These are phyloP conservation scores for Imbricaverruca yamaguchii DNA, from an alignment of 2,888 invertebrate species.

Conservation along the genomic window DNA sequence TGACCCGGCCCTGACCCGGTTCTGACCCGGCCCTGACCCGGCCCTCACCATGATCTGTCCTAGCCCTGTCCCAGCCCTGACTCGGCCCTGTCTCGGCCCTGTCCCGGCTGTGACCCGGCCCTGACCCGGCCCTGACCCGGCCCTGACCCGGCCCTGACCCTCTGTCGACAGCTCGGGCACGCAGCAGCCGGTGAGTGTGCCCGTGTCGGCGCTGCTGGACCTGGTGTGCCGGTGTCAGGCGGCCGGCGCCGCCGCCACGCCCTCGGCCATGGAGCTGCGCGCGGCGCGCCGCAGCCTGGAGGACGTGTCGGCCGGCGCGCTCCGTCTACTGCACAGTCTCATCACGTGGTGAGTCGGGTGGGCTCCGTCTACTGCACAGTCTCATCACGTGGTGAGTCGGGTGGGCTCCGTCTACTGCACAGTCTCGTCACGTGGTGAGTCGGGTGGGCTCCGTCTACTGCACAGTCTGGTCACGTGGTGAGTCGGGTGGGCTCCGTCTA, in stretches of 20 bases:
- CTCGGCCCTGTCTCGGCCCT: too few species aligned
- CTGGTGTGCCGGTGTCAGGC: neutral
- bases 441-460: conserved; percentile 26
- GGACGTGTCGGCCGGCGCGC: conserved; percentile 27
- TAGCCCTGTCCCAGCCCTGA: too few species aligned
- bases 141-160: too few species aligned
- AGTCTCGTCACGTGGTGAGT: conserved; percentile 32
- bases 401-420: conserved; percentile 26
- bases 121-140: too few species aligned
- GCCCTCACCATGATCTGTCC: too few species aligned
- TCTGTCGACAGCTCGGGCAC: neutral
- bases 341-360: conserved; percentile 31
- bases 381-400: conserved; percentile 32
- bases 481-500: conserved; percentile 27
- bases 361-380: conserved; percentile 25
- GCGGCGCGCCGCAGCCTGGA: conserved; percentile 28
- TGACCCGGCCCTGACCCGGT: too few species aligned
- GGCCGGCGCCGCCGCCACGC: neutral
- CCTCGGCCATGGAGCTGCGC: conserved; percentile 25
- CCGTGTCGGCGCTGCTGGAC: conserved; percentile 14
- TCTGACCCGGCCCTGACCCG: too few species aligned
- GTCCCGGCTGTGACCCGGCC: too few species aligned
- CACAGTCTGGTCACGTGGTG: conserved; percentile 30
- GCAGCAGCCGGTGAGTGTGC: conserved; percentile 7
- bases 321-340: conserved; percentile 27